These are phyloP conservation scores for Bradypus variegatus DNA, from an alignment of 2,797 vertebrate species.

Conservation along the genomic window DNA sequence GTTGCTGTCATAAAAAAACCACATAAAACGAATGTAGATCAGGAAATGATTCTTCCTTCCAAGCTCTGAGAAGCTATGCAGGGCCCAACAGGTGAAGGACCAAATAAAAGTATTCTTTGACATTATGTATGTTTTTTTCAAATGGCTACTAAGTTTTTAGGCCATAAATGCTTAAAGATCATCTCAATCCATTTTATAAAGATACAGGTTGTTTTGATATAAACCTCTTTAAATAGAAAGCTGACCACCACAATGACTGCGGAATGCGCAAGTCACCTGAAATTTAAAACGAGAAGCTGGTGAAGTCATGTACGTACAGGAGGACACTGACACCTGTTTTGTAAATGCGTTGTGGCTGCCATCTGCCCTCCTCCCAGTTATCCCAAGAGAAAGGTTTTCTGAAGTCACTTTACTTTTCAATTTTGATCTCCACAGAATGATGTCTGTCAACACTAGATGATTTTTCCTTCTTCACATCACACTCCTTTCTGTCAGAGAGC, in stretches of 20 bases:
- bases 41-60: not conserved
- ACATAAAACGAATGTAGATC: not conserved
- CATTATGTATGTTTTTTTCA: not conserved
- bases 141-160: not conserved
- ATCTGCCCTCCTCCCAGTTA: not conserved
- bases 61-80: not conserved
- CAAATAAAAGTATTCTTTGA: not conserved
- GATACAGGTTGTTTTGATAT: not conserved
- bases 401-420: conserved; percentile 72
- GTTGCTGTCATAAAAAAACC: not conserved
- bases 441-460: conserved; percentile 74
- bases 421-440: conserved; percentile 86
- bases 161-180: not conserved
- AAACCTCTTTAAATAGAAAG: not conserved
- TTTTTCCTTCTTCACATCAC: conserved; percentile 81
- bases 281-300: not conserved
- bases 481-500: conserved; percentile 81
- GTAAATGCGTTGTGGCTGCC: not conserved
- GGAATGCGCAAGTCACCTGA: not conserved
- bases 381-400: not conserved
- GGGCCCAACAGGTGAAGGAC: not conserved
- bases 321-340: not conserved
- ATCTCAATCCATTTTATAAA: not conserved
- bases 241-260: not conserved
- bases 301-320: not conserved